Evolutionary conservation across 1,140 invertebrate genomes (phyloP).

Genomic region (Brachionus calyciflorus): DNA sequence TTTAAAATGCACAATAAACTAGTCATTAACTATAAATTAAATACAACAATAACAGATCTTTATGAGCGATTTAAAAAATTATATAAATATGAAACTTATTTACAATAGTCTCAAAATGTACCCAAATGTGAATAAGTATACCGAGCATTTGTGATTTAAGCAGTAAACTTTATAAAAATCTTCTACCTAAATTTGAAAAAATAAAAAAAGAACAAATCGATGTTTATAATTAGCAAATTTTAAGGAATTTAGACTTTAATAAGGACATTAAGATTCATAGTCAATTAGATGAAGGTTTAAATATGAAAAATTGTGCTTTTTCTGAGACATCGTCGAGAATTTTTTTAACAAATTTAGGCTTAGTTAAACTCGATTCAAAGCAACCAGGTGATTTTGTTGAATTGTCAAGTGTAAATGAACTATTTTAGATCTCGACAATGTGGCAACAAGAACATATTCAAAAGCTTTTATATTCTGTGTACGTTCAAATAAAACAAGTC

Average conservation of each 20-base stretch:
- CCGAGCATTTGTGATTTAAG: slow-evolving; percentile 72
- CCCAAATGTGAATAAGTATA: slow-evolving; percentile 72
- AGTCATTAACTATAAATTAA: not conserved
- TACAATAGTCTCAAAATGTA: slow-evolving; percentile 52
- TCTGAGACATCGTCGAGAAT: slow-evolving; percentile 83
- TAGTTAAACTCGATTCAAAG: slow-evolving; percentile 56
- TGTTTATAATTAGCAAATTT: slow-evolving; percentile 53
- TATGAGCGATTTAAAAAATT: not conserved
- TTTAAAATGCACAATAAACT: not conserved
- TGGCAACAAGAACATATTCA: slow-evolving; percentile 17
- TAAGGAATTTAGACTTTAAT: slow-evolving; percentile 38
- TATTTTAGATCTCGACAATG: slow-evolving; percentile 3
- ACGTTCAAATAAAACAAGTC: not conserved
- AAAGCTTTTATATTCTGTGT: not conserved
- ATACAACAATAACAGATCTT: not conserved
- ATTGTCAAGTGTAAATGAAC: not conserved
- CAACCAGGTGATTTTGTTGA: not conserved
- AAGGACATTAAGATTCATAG: not conserved
- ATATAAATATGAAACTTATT: not conserved
- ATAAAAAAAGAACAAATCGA: slow-evolving; percentile 57
- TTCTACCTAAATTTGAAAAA: slow-evolving; percentile 62
- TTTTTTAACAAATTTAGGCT: slow-evolving; percentile 89
- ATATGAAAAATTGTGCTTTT: slow-evolving; percentile 60
- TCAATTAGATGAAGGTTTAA: not conserved
- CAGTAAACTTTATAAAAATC: slow-evolving; percentile 63